Base-by-base conservation (phyloP, 1,140 invertebrate species). In the Drosophila bocqueti region DNA sequence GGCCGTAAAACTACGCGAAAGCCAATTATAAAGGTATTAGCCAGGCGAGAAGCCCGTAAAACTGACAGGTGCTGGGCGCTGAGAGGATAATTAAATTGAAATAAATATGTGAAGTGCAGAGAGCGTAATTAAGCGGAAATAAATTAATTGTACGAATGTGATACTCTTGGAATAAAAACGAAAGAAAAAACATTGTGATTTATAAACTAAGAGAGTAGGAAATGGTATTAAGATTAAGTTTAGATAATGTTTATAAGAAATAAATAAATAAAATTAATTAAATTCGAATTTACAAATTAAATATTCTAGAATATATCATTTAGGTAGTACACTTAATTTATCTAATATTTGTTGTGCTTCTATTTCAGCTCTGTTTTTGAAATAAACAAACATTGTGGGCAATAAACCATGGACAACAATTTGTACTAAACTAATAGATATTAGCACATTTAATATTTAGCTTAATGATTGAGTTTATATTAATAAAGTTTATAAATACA, bases 1-100 rank as follows among this genome's bases (percentile, higher is more conserved):
- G 26, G 24, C 43, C 36, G 24, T 50, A 67, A 76, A 64, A 58
- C 42, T 58, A 36, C 29, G 18, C 54, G 10, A 45, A 58, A 75
- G 38, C 38, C 47, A 55, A 76, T 76, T 76, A 65, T 21, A 60
- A 76, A 65, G 7, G 47, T 60, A 75, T 76, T 76, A 34, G 40
- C 24, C 36, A 50, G 52, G 34, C 16, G 50, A 15, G 40, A 47
- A 34, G 18, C 3, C 38, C 26, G 46, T 58, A 29, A 58, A 72
- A 34, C 7, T 58, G 65, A 4, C 40, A 69, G 65, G 8, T 34
- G 26, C 11, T 26, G n/a, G 4, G 18, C 36, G 18, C 3, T 29
- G 38, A 16, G 26, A 15, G 34, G 15, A 18, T 9, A 47, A 60
- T 61, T 38, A 9, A 71, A 59, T 29, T 21, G 4, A 36, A 71